phyloP scores from a whole-genome alignment of 2,113 vertebrate species.

The Lasiurus borealis region DNA sequence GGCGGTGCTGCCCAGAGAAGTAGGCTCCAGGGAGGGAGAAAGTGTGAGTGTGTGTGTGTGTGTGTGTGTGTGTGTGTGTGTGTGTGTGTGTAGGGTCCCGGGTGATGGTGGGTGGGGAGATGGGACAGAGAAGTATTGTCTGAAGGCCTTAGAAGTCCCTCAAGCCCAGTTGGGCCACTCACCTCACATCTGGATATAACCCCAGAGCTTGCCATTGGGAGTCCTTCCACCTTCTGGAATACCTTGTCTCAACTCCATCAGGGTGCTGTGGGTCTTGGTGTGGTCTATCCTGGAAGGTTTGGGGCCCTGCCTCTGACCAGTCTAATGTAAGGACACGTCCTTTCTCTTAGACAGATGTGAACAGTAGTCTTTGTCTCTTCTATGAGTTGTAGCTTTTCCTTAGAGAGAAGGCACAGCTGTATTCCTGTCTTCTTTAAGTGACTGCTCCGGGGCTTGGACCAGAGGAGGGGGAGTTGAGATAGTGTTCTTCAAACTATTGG shows the following conservation, averaged over 20 bases:
- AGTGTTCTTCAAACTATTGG: background rate
- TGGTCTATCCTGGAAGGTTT: background rate
- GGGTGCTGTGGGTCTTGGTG: background rate
- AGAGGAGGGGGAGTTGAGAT: background rate
- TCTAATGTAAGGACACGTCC: background rate
- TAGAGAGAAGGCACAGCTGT: background rate
- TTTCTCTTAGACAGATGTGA: background rate
- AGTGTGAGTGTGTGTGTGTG: background rate
- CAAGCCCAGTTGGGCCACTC: background rate
- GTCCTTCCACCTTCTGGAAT: background rate
- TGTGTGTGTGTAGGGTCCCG: too few species aligned
- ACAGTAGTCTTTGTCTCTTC: background rate
- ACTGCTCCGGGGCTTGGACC: background rate
- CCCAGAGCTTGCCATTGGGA: background rate
- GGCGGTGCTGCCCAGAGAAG: background rate
- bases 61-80: background rate
- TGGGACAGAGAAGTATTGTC: background rate
- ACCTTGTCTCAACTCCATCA: background rate
- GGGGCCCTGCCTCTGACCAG: background rate
- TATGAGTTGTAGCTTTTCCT: background rate
- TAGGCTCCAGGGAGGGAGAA: background rate
- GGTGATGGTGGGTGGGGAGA: background rate
- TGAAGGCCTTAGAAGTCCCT: background rate
- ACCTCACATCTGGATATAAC: background rate
- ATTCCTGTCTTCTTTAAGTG: background rate